phyloP scores from a whole-genome alignment of 2,888 invertebrate genomes.

The Gnatocerus cornutus region DNA sequence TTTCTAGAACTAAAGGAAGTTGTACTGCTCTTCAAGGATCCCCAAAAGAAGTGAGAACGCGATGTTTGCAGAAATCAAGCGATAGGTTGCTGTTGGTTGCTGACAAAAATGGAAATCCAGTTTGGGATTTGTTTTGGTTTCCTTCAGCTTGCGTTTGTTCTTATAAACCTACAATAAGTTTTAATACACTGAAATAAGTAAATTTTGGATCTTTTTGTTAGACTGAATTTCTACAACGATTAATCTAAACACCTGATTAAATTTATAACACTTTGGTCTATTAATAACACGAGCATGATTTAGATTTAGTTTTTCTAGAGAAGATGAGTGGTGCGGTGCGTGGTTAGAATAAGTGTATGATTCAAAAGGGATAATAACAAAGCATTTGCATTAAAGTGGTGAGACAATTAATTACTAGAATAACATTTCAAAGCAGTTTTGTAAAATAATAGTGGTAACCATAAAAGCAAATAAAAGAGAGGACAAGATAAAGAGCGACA shows the following conservation, averaged over 20 bases:
- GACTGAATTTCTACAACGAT: too few species aligned
- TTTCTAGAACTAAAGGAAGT: background rate
- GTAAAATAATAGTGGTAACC: too few species aligned
- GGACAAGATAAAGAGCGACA: too few species aligned
- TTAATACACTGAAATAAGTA: background rate
- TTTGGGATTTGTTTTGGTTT: constrained; percentile 30
- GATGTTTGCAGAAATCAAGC: background rate
- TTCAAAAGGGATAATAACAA: background rate
- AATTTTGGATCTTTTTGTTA: too few species aligned
- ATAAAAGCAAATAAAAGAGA: too few species aligned
- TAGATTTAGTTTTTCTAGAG: constrained; percentile 10
- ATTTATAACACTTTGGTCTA: constrained; percentile 19
- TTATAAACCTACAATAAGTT: constrained; percentile 6
- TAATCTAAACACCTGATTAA: background rate
- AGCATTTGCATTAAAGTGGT: too few species aligned
- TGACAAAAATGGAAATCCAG: constrained; percentile 19
- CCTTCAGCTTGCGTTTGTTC: constrained; percentile 36
- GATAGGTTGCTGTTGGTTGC: constrained; percentile 5
- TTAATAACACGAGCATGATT: constrained; percentile 25
- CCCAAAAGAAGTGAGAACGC: background rate
- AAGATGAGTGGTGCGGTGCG: constrained; percentile 4
- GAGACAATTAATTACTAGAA: too few species aligned
- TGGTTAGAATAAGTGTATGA: constrained; percentile 4
- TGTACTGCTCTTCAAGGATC: background rate
- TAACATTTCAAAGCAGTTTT: too few species aligned